Conservation (phyloP, 2,888 invertebrate genomes). For the Abrostola tripartita region DNA sequence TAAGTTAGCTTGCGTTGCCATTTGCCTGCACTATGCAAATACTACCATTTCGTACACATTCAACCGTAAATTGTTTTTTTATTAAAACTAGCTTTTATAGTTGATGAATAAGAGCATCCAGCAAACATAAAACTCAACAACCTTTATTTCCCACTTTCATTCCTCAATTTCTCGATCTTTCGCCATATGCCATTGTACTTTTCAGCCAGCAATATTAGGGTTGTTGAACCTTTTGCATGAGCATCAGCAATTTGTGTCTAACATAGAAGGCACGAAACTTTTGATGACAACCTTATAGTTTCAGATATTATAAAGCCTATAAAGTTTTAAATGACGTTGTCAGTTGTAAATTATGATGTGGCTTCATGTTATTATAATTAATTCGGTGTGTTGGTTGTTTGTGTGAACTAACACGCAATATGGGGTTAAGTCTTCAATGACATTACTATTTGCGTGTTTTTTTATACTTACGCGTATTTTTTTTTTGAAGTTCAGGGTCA, state of each 20-base stretch:
- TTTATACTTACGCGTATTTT: not conserved
- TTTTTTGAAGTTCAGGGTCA: no score
- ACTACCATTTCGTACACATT: no score
- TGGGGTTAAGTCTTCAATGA: not conserved
- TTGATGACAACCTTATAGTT: conserved; percentile 55
- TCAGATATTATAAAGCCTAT: conserved; percentile 43
- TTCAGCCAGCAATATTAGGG: conserved; percentile 57
- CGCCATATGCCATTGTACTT: conserved; percentile 18
- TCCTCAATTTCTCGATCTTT: not conserved
- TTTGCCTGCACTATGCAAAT: no score
- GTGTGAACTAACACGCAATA: not conserved
- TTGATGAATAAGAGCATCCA: no score
- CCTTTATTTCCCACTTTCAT: no score
- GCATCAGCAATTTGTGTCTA: conserved; percentile 34
- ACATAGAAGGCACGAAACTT: conserved; percentile 51
- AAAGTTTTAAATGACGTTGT: conserved; percentile 35
- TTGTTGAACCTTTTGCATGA: conserved; percentile 62
- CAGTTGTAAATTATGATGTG: conserved; percentile 25
- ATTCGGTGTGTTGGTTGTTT: conserved; percentile 3
- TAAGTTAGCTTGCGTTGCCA: no score
- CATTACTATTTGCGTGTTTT: not conserved
- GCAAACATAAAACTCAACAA: no score
- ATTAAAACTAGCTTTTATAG: no score
- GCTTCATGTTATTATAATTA: conserved; percentile 14
- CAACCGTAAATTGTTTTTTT: no score